Evolutionary conservation across 2,888 invertebrate species (phyloP).

Genomic region (Fragum sueziense): DNA sequence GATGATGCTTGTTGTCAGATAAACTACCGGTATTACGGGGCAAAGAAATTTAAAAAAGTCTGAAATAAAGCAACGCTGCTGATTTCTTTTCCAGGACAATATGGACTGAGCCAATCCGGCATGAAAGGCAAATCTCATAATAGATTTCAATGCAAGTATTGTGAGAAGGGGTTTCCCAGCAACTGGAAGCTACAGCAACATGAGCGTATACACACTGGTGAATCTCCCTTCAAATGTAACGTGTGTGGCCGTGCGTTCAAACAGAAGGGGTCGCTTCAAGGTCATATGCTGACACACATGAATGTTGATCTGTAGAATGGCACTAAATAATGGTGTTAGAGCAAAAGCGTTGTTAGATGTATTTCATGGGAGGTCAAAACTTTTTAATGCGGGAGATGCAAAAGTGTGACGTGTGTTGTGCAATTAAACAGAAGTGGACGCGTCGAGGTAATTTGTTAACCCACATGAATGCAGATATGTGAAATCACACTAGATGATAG

Average conservation of each 20-base stretch:
- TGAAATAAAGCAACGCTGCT: too few species aligned
- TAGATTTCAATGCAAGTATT: slow-evolving; percentile 84
- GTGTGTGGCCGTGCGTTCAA: slow-evolving; percentile 23
- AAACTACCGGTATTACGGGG: too few species aligned
- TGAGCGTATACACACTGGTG: slow-evolving; percentile 24
- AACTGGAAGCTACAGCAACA: slow-evolving; percentile 11
- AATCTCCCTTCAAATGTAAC: slow-evolving; percentile 29
- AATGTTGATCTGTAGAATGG: background rate
- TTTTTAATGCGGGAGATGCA: too few species aligned
- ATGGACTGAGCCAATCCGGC: background rate
- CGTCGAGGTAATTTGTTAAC: background rate
- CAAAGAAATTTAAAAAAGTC: too few species aligned
- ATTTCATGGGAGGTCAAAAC: background rate
- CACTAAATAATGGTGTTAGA: background rate
- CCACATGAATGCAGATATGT: background rate
- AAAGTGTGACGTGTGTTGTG: too few species aligned
- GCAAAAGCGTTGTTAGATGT: background rate
- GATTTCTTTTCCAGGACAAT: background rate
- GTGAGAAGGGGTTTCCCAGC: slow-evolving; percentile 88
- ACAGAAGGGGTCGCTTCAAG: slow-evolving; percentile 22
- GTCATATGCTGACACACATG: slow-evolving; percentile 13
- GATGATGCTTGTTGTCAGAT: too few species aligned
- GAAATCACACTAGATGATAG: background rate
- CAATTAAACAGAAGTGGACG: background rate
- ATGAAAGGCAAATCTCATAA: background rate